Conservation (phyloP, 2,797 vertebrate species). For the Arctocebus calabarensis region DNA sequence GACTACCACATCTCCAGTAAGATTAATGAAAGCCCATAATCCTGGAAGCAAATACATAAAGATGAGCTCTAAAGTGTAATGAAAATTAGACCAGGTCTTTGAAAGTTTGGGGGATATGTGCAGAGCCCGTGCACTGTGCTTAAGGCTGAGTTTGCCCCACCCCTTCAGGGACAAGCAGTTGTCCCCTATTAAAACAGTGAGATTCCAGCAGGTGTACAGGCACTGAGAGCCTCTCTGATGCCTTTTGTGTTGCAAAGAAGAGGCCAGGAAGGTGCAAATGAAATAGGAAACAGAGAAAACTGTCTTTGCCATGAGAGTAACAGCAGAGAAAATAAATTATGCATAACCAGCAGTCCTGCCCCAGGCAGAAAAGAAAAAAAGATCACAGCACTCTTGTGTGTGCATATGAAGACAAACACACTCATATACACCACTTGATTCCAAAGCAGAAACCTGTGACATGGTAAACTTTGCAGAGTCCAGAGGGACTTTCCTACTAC, state of each 20-base stretch:
- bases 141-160: not conserved
- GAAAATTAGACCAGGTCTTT: not conserved
- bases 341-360: too few species aligned
- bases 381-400: not conserved
- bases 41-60: not conserved
- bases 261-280: not conserved
- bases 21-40: not conserved
- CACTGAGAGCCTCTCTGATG: not conserved
- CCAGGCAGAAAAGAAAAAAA: not conserved
- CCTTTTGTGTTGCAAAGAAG: not conserved
- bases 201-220: accelerated
- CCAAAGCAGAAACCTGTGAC: not conserved
- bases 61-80: not conserved
- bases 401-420: not conserved
- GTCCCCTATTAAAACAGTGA: not conserved
- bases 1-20: not conserved
- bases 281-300: not conserved
- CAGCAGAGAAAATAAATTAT: not conserved
- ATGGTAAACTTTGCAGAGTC: not conserved
- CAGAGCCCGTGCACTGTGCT: not conserved
- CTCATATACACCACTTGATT: not conserved
- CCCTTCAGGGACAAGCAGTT: not conserved
- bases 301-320: not conserved
- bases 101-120: accelerated
- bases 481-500: accelerated